Base-by-base conservation (phyloP, 2,113 vertebrate species). In the Donacobius atricapilla region DNA sequence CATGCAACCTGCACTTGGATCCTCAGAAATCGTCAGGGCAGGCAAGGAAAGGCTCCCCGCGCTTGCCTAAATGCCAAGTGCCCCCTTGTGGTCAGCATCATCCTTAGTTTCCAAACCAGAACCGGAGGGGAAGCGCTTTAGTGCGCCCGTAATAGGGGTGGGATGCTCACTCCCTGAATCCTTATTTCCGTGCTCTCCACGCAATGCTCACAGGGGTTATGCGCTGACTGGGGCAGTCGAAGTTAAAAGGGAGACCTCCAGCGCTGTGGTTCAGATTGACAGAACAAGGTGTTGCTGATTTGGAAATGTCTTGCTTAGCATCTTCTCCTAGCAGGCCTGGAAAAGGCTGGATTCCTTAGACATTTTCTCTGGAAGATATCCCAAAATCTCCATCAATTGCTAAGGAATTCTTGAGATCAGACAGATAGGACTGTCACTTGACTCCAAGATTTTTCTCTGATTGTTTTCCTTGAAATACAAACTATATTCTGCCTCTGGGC, bases 1-100 rank as follows among this genome's bases (percentile, higher is more conserved):
- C 45, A 37, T 7, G 28, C 10, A 76, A 12, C 13, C 15, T 6
- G 25, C 48, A 61, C 31, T 64, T 1, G 1, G 0, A 76, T 37
- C 6, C 61, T 39, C 3, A 10, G 33, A 80, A 28, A 45, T 13
- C 23, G 13, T 17, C 53, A 21, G 24, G 3, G 4, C 18, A 39
- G n/a, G 21, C 13, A 8, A 50, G 50, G 57, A 42, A 57, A 20
- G 22, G 28, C 63, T 83, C 14, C 7, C 17, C 37, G 53, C 9
- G 4, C 13, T 92, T 81, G 51, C 56, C 61, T 94, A 96, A 95
- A 91, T 89, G 69, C 63, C 91, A 97, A 82, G 93, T 77, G 96
- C 97, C 97, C 95, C 79, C 98, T 97, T 82, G 97, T 97, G 98
- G 98, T 54, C 82, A 50, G 22, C 42, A 20, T 2, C 40, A 81